Percentiles rank a stretch among this genome's conserved stretches.
Conservation (phyloP, 1,140 invertebrate species). For the Arctopsyche grandis region DNA sequence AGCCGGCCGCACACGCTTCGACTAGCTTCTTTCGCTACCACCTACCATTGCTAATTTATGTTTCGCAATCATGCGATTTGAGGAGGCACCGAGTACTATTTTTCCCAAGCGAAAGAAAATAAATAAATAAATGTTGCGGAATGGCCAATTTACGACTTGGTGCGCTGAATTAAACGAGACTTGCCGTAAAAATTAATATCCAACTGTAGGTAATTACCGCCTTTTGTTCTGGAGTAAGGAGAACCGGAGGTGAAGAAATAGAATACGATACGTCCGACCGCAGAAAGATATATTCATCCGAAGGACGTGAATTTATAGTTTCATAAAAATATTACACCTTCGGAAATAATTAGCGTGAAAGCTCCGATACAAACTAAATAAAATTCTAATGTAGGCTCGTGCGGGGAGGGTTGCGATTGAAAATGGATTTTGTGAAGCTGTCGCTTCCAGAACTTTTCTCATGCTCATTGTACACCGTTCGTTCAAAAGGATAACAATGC, state of each 20-base stretch:
- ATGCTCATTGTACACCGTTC: background rate
- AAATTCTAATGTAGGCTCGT: too few species aligned
- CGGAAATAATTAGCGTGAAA: background rate
- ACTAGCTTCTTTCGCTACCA: slow-evolving; percentile 36
- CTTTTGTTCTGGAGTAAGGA: slow-evolving; percentile 28
- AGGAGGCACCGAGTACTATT: slow-evolving; percentile 29
- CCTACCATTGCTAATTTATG: slow-evolving; percentile 48
- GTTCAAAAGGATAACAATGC: slow-evolving; percentile 24
- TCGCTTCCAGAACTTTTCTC: slow-evolving; percentile 23
- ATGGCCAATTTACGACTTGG: slow-evolving; percentile 49
- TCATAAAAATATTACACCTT: background rate
- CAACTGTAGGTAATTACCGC: slow-evolving; percentile 47
- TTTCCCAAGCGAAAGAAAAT: slow-evolving; percentile 48
- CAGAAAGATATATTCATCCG: slow-evolving; percentile 5
- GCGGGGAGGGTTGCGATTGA: slow-evolving; percentile 1
- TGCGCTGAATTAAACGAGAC: slow-evolving; percentile 53
- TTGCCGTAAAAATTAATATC: slow-evolving; percentile 52
- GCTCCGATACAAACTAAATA: background rate
- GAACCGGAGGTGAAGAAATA: slow-evolving; percentile 16
- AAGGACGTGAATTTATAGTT: slow-evolving; percentile 29
- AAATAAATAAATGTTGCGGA: slow-evolving; percentile 51
- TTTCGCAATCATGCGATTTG: slow-evolving; percentile 52
- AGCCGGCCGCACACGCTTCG: slow-evolving; percentile 31
- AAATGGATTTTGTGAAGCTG: slow-evolving; percentile 13
- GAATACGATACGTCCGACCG: slow-evolving; percentile 6